phyloP scores from a whole-genome alignment of 1,140 invertebrate species.

The Polypedilum vanderplanki region DNA sequence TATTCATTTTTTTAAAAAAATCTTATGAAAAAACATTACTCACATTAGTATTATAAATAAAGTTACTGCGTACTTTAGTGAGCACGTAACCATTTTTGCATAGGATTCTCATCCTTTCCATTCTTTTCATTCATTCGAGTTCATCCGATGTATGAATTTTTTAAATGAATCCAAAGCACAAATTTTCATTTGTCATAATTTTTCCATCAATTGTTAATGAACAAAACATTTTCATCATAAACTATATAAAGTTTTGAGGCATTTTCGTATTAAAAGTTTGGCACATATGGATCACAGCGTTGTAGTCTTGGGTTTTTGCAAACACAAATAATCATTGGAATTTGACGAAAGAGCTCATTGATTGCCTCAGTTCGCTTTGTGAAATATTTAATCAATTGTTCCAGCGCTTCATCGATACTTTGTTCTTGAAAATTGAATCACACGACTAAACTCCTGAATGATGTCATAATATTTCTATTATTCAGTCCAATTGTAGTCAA shows the following conservation, averaged over 20 bases:
- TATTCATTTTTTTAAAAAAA: too few species aligned
- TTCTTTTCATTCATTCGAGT: background rate
- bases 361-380: slow-evolving; percentile 29
- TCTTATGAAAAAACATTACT: background rate
- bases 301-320: slow-evolving; percentile 12
- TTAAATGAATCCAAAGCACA: slow-evolving; percentile 38
- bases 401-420: slow-evolving; percentile 36
- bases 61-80: slow-evolving; percentile 3
- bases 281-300: slow-evolving; percentile 42
- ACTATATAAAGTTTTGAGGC: slow-evolving; percentile 43
- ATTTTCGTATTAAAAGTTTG: slow-evolving; percentile 53
- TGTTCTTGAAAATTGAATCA: slow-evolving; percentile 39
- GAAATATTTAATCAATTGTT: slow-evolving; percentile 36
- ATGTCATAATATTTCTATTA: slow-evolving; percentile 40
- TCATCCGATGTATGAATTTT: background rate
- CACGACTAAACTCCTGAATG: slow-evolving; percentile 35
- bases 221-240: slow-evolving; percentile 68
- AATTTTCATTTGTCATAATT: slow-evolving; percentile 43
- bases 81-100: slow-evolving; percentile 23
- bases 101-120: background rate
- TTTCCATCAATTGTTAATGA: slow-evolving; percentile 58
- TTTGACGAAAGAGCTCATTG: slow-evolving; percentile 25
- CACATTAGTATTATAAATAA: slow-evolving; percentile 22
- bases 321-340: slow-evolving; percentile 34
- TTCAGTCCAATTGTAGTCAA: slow-evolving; percentile 38